Conservation (phyloP, 2,888 invertebrate species). For the Drosophila macrothrix region DNA sequence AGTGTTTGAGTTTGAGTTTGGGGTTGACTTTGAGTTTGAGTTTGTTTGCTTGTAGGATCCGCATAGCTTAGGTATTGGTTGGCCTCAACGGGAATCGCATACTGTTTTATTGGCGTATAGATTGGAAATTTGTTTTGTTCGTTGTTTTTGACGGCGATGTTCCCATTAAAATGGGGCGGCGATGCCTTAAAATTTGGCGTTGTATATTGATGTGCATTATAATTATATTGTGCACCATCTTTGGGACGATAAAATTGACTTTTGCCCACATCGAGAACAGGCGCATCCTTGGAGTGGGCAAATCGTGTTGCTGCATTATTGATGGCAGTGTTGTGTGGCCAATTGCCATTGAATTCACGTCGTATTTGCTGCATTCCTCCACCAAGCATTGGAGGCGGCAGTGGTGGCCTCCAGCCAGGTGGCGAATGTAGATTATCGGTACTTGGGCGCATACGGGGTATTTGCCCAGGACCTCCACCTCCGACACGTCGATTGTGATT, state of each 20-base stretch:
- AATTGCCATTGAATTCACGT: slow-evolving; percentile 64
- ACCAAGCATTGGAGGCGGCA: slow-evolving; percentile 40
- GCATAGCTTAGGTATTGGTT: slow-evolving; percentile 24
- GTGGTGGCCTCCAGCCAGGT: slow-evolving; percentile 36
- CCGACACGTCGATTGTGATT: slow-evolving; percentile 43
- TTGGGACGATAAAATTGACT: slow-evolving; percentile 58
- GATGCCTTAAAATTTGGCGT: slow-evolving; percentile 81
- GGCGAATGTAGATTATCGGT: slow-evolving; percentile 60
- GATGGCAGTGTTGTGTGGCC: slow-evolving; percentile 45
- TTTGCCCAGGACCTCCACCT: slow-evolving; percentile 36
- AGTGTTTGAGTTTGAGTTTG: not conserved
- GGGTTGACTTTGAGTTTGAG: slow-evolving; percentile 6
- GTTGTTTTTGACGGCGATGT: slow-evolving; percentile 45
- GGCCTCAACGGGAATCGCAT: slow-evolving; percentile 69
- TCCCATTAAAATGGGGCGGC: slow-evolving; percentile 78
- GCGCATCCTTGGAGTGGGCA: slow-evolving; percentile 68
- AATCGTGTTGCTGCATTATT: slow-evolving; percentile 60
- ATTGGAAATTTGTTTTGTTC: slow-evolving; percentile 37
- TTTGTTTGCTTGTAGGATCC: slow-evolving; percentile 38
- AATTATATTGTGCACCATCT: slow-evolving; percentile 50
- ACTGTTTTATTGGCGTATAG: slow-evolving; percentile 63
- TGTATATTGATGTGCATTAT: slow-evolving; percentile 62
- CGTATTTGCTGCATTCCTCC: slow-evolving; percentile 66
- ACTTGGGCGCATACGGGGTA: slow-evolving; percentile 60
- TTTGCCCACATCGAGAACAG: slow-evolving; percentile 69